Conservation (phyloP, 2,888 invertebrate genomes). For the Busseola fusca region DNA sequence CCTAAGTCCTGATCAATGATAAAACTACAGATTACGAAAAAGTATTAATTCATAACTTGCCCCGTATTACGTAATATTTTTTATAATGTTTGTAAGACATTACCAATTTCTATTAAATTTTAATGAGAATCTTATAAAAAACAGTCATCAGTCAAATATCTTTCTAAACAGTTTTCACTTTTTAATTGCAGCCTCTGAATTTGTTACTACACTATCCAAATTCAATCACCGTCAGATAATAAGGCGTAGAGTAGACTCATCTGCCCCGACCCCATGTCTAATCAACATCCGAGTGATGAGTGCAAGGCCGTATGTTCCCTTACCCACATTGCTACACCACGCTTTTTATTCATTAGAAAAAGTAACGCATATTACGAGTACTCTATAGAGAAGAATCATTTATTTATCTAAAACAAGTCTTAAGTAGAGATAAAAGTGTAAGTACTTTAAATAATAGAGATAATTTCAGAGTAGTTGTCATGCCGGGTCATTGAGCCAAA, state of each 20-base stretch:
- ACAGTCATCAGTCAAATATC: slow-evolving; percentile 17
- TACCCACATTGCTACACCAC: slow-evolving; percentile 42
- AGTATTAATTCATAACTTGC: slow-evolving; percentile 4
- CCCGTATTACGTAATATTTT: slow-evolving; percentile 2
- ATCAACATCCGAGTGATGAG: slow-evolving; percentile 67
- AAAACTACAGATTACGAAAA: background rate
- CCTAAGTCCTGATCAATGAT: slow-evolving; percentile 5
- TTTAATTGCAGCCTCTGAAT: slow-evolving; percentile 49
- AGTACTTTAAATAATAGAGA: background rate
- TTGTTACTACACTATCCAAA: slow-evolving; percentile 69
- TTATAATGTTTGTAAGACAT: background rate
- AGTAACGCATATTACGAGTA: slow-evolving; percentile 41
- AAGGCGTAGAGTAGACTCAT: slow-evolving; percentile 68
- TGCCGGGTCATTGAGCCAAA: slow-evolving; percentile 40
- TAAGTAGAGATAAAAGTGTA: slow-evolving; percentile 12
- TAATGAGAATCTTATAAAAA: slow-evolving; percentile 18
- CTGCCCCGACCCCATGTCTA: slow-evolving; percentile 73
- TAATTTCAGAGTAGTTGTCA: slow-evolving; percentile 26
- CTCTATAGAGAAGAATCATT: slow-evolving; percentile 15
- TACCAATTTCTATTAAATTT: slow-evolving; percentile 18
- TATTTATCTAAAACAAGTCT: slow-evolving; percentile 16
- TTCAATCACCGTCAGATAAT: slow-evolving; percentile 78
- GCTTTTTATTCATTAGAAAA: slow-evolving; percentile 50
- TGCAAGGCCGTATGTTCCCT: slow-evolving; percentile 49
- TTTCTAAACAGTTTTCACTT: slow-evolving; percentile 26